Conservation (phyloP, 2,113 vertebrate species). For the Rhabdornis inornatus region DNA sequence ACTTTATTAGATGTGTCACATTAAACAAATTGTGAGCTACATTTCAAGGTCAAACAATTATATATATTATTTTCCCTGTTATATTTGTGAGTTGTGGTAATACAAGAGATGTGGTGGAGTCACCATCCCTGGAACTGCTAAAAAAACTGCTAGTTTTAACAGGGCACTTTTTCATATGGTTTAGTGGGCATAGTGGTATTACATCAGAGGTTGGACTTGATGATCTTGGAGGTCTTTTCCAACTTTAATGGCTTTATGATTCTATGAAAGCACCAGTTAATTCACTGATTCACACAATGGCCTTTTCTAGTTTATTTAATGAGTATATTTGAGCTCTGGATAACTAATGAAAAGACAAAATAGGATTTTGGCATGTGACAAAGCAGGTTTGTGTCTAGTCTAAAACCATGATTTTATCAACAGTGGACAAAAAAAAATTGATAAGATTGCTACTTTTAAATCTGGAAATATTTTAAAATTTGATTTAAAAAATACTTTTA, state of each 20-base stretch:
- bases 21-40: neutral
- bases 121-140: neutral
- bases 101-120: neutral
- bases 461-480: neutral
- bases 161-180: neutral
- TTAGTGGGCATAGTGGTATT: neutral
- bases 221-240: neutral
- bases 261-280: rapidly evolving
- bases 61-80: neutral
- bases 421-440: neutral
- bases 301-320: neutral
- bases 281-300: neutral
- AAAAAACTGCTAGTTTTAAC: neutral
- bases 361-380: neutral
- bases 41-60: neutral
- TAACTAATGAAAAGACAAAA: neutral
- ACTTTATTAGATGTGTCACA: neutral
- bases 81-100: neutral
- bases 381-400: neutral
- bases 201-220: neutral
- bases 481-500: neutral
- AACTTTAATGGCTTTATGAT: neutral
- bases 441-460: neutral
- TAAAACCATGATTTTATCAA: neutral
- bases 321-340: neutral